Base-by-base conservation (phyloP, 1,140 invertebrate species). In the Heliconius hermathena region DNA sequence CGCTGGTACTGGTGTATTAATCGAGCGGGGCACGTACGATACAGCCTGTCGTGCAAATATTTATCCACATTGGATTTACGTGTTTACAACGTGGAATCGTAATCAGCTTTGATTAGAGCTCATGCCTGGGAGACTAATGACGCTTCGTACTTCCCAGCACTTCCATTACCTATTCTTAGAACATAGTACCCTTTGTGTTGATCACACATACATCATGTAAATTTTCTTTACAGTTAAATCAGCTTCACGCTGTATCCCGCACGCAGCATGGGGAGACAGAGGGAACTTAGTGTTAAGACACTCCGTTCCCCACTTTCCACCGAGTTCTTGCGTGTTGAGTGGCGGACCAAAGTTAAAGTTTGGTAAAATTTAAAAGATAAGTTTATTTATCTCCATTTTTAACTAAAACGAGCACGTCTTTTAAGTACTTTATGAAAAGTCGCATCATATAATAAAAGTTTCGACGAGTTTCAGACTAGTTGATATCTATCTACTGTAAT, bases 11-110 rank as follows among this genome's bases (percentile, higher is more conserved):
- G 22, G 73, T 79, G 85, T 85, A 90, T 92, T 90, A 90, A 84
- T 86, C 80, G 84, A 76, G 77, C 86, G 75, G 81, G 81, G 85
- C 91, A 93, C 92, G 91, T 92, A 85, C 88, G 82, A 80, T 88
- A 90, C 89, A 89, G 90, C 89, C 91, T 92, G 91, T 91, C 91
- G 88, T 88, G 89, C 89, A 94, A 94, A 94, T 93, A 94, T 94
- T 94, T 94, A 90, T 91, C 87, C 88, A 87, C 90, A 89, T 88
- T 80, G 90, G 89, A 91, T 92, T 93, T 90, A 92, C 91, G 89
- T 90, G 90, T 89, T 88, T 88, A 91, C 89, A 89, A 85, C 81
- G 73, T 85, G 87, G 90, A 92, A 94, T 94, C 83, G 90, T 93
- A 93, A 92, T 90, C 89, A 90, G 88, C 85, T 87, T 85, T 92